These are phyloP conservation scores for Corvus hawaiiensis DNA, from an alignment of 2,113 vertebrate genomes.

Conservation along the genomic window DNA sequence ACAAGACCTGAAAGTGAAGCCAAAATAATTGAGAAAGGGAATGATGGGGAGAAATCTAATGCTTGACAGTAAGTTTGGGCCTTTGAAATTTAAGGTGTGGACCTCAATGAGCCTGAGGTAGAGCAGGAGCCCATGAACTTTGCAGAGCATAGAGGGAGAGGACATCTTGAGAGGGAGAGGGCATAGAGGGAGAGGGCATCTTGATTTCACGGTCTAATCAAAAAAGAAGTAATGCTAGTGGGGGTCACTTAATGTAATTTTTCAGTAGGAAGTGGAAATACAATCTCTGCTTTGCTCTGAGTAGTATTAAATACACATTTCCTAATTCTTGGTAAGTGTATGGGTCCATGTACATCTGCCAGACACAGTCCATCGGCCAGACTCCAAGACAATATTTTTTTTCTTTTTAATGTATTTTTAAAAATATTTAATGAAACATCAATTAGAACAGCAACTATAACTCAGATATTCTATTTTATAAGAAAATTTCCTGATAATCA, in stretches of 20 bases:
- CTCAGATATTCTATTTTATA: background rate
- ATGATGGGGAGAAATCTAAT: background rate
- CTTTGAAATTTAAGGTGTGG: background rate
- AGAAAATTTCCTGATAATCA: background rate
- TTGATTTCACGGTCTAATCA: background rate
- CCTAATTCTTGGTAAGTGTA: background rate
- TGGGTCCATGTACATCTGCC: background rate
- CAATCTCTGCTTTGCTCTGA: background rate
- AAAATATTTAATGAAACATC: background rate
- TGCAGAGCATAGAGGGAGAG: background rate
- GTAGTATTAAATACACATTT: background rate
- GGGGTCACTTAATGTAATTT: background rate
- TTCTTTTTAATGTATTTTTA: background rate
- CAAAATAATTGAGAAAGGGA: background rate
- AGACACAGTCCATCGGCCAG: background rate
- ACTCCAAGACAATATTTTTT: background rate
- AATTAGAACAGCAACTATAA: background rate
- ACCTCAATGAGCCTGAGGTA: background rate
- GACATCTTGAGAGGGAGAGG: background rate
- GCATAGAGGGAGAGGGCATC: background rate
- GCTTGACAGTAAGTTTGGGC: background rate
- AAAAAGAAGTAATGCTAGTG: background rate
- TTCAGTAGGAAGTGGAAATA: background rate
- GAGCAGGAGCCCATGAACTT: background rate
- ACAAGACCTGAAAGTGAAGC: background rate